Conservation (phyloP, 2,888 invertebrate species). For the Hydrotaea diabolus region DNA sequence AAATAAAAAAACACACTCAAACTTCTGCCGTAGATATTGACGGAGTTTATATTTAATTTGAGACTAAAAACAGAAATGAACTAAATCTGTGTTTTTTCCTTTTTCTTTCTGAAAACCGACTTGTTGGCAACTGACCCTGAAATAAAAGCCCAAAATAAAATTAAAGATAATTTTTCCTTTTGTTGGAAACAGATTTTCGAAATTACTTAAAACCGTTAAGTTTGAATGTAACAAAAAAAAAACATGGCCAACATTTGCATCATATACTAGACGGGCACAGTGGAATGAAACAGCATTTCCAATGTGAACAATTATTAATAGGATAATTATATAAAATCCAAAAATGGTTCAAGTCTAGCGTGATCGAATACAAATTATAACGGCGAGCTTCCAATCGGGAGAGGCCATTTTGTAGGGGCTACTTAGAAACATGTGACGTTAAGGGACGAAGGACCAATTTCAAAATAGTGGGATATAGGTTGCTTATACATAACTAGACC, state of each 20-base stretch:
- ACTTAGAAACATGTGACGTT: too few species aligned
- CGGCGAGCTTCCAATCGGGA: too few species aligned
- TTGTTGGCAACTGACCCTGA: constrained; percentile 65
- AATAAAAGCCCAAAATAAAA: constrained; percentile 57
- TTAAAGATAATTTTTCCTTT: constrained; percentile 58
- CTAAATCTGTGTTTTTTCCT: background rate
- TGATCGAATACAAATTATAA: too few species aligned
- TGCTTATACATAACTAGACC: too few species aligned
- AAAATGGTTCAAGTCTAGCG: too few species aligned
- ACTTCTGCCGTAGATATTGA: background rate
- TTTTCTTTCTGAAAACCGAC: background rate
- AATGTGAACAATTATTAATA: too few species aligned
- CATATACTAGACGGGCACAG: background rate
- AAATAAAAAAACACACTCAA: constrained; percentile 9
- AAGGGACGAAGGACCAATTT: too few species aligned
- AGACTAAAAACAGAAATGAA: background rate
- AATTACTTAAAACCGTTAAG: constrained; percentile 57
- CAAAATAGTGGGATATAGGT: too few species aligned
- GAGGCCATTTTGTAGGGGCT: too few species aligned
- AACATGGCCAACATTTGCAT: background rate
- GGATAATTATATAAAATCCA: too few species aligned
- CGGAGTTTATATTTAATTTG: background rate
- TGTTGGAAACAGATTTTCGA: constrained; percentile 27
- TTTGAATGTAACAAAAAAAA: constrained; percentile 22
- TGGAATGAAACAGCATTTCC: background rate